Conservation (phyloP, 1,140 invertebrate species). For the Drosophila tropicalis region DNA sequence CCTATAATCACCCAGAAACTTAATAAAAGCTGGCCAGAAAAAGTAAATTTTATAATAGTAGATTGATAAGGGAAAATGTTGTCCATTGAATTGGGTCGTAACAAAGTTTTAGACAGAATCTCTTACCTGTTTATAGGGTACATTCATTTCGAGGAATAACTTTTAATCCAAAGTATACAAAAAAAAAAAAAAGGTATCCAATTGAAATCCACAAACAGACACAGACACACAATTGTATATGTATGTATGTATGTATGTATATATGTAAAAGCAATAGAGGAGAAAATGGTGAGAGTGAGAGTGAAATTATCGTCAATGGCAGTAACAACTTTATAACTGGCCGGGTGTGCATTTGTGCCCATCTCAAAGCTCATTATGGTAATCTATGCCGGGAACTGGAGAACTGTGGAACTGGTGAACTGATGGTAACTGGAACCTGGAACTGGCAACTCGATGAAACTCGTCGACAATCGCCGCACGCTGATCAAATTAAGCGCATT, state of each 20-base stretch:
- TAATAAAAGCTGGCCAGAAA: not conserved
- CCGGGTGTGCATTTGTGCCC: slow-evolving; percentile 40
- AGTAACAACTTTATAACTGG: slow-evolving; percentile 75
- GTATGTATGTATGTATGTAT: too few relatives aligned
- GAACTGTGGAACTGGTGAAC: too few relatives aligned
- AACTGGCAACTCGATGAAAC: slow-evolving; percentile 25
- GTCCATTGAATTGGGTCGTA: not conserved
- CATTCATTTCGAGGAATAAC: slow-evolving; percentile 11
- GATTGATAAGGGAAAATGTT: slow-evolving; percentile 10
- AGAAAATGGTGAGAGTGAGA: not conserved
- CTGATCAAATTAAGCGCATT: slow-evolving; percentile 82
- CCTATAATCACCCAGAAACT: not conserved
- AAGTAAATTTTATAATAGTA: not conserved
- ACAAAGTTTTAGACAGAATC: not conserved
- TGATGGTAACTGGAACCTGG: slow-evolving; percentile 20
- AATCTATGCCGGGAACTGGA: slow-evolving; percentile 48
- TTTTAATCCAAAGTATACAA: not conserved
- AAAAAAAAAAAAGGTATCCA: slow-evolving; percentile 47
- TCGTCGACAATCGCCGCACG: slow-evolving; percentile 72
- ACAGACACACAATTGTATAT: slow-evolving; percentile 3
- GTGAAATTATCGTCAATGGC: slow-evolving; percentile 66
- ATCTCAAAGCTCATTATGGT: slow-evolving; percentile 70
- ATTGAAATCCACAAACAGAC: slow-evolving; percentile 29
- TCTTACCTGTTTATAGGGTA: slow-evolving; percentile 7
- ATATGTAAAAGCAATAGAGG: not conserved